These are phyloP conservation scores for Biston betularia DNA, from an alignment of 2,888 invertebrate species.

Conservation along the genomic window DNA sequence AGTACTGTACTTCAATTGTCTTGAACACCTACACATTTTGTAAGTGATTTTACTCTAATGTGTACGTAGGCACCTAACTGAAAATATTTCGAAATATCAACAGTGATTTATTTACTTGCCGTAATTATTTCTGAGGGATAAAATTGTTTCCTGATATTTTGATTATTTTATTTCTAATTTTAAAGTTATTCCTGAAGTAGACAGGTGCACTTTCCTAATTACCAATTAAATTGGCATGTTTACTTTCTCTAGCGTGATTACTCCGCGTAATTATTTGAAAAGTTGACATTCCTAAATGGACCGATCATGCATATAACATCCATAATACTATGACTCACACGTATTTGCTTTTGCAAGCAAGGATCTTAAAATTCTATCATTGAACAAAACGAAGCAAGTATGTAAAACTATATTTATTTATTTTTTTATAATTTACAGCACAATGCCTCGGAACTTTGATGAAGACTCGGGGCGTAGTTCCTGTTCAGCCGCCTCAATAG, in stretches of 20 bases:
- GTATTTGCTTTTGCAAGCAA: not conserved
- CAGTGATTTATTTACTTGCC: not conserved
- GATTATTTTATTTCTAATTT: not conserved
- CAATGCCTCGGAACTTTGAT: constrained; percentile 75
- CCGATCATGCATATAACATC: constrained; percentile 38
- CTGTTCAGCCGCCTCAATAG: constrained; percentile 77
- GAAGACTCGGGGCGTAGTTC: constrained; percentile 83
- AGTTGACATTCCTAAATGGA: constrained; percentile 48
- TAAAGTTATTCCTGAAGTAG: not conserved
- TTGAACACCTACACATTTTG: constrained; percentile 2
- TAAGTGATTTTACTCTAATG: constrained; percentile 1
- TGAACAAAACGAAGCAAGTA: not conserved
- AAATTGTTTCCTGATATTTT: not conserved
- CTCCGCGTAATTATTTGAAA: constrained; percentile 47
- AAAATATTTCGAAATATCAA: constrained; percentile 12
- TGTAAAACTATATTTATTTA: not conserved
- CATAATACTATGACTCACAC: constrained; percentile 2
- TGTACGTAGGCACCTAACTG: not conserved
- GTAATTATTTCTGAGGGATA: not conserved
- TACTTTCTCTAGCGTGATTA: constrained; percentile 14
- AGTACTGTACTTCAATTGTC: not conserved
- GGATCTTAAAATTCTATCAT: not conserved
- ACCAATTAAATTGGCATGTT: constrained; percentile 7
- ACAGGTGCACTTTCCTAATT: not conserved
- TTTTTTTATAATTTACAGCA: constrained; percentile 33